These are phyloP conservation scores for Triplophysa rosa DNA, from an alignment of 2,113 vertebrate genomes.

Conservation along the genomic window DNA sequence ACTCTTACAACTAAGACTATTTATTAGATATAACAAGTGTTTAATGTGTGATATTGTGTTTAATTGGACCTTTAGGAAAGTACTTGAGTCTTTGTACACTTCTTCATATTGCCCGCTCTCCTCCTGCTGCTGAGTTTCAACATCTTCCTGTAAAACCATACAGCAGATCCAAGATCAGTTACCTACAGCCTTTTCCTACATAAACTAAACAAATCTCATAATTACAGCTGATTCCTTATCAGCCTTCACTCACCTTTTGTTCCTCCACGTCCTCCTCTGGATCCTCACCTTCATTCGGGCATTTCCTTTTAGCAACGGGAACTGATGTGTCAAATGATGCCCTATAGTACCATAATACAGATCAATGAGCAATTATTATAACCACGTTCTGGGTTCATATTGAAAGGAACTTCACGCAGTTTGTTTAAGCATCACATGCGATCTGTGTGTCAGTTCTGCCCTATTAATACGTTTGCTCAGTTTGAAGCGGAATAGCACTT, in stretches of 20 bases:
- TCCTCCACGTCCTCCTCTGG: constrained; percentile 92
- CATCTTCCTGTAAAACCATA: constrained; percentile 80
- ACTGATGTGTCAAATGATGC: constrained; percentile 87
- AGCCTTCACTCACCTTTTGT: constrained; percentile 79
- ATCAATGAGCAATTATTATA: not conserved
- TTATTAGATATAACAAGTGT: not conserved
- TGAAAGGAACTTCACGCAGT: not conserved
- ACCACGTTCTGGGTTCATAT: not conserved
- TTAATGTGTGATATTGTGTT: not conserved
- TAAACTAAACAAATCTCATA: not conserved
- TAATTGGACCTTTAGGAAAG: constrained; percentile 89
- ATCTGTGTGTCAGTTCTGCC: too few relatives aligned
- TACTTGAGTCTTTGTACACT: constrained; percentile 98
- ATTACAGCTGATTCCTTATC: not conserved
- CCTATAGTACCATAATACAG: constrained; percentile 67
- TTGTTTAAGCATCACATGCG: not conserved
- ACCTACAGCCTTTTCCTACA: not conserved
- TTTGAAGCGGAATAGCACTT: too few relatives aligned
- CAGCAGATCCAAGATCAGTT: constrained; percentile 18
- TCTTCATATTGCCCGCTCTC: constrained; percentile 91
- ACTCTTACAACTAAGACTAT: not conserved
- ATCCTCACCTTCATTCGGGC: constrained; percentile 85
- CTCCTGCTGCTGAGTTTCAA: constrained; percentile 87
- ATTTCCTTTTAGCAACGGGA: constrained; percentile 82
- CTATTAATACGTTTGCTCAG: too few relatives aligned